phyloP scores from a whole-genome alignment of 1,140 invertebrate species.

The Cyrtorhinus lividipennis region DNA sequence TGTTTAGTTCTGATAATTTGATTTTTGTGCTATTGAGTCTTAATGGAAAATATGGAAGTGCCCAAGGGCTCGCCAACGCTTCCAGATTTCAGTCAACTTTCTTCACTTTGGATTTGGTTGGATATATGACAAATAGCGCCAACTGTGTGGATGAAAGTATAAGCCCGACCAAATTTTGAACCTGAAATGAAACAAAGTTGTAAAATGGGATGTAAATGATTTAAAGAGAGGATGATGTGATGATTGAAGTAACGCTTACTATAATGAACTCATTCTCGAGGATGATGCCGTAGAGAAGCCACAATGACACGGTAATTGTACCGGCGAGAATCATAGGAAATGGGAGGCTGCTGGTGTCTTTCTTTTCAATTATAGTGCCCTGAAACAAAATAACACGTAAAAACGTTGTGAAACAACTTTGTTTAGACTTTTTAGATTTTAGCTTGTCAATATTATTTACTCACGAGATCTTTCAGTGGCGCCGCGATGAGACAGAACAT shows the following conservation, averaged over 20 bases:
- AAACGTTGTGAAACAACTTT: too few species aligned
- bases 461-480: constrained; percentile 54
- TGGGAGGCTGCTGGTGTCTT: constrained; percentile 62
- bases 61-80: too few species aligned
- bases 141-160: constrained; percentile 43
- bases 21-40: too few species aligned
- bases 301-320: constrained; percentile 54
- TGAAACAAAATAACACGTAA: constrained; percentile 33
- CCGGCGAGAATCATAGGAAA: constrained; percentile 68
- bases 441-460: too few species aligned
- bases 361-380: constrained; percentile 53
- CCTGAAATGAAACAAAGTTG: constrained; percentile 30
- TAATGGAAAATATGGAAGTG: too few species aligned
- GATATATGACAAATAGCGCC: constrained; percentile 48
- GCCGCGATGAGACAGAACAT: constrained; percentile 50
- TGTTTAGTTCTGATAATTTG: too few species aligned
- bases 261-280: constrained; percentile 60
- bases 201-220: not conserved
- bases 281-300: constrained; percentile 67
- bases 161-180: constrained; percentile 53
- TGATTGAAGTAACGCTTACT: constrained; percentile 35
- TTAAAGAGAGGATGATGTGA: too few species aligned
- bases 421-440: too few species aligned
- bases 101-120: constrained; percentile 25
- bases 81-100: not conserved